phyloP scores from a whole-genome alignment of 2,113 vertebrate species.

The Gadus macrocephalus region DNA sequence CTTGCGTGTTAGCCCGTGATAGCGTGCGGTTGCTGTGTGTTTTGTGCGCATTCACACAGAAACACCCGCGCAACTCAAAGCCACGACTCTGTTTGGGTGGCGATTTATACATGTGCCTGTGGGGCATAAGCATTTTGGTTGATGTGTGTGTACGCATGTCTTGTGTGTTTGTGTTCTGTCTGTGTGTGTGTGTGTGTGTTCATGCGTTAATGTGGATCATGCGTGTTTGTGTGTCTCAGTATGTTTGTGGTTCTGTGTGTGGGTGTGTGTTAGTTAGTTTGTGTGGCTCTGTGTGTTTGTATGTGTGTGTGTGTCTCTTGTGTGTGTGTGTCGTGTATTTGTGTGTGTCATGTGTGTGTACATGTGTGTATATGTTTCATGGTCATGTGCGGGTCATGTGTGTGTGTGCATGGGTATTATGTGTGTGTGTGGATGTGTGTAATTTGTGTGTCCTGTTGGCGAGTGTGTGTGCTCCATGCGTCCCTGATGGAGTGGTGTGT shows the following conservation, averaged over 20 bases:
- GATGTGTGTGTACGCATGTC: not conserved
- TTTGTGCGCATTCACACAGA: conserved; percentile 15
- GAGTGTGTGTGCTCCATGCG: no score
- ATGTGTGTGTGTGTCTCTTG: no score
- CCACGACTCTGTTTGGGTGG: not conserved
- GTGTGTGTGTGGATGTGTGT: no score
- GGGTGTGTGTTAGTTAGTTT: not conserved
- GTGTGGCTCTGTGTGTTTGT: not conserved
- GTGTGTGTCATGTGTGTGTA: no score
- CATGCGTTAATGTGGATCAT: not conserved
- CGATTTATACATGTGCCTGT: not conserved
- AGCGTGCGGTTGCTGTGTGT: not conserved
- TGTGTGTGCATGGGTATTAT: no score
- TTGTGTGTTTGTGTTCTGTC: not conserved
- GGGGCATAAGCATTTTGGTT: not conserved
- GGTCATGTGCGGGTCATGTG: no score
- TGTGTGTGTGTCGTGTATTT: no score
- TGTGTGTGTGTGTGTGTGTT: not conserved
- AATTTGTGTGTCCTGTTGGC: no score
- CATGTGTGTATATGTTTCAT: no score
- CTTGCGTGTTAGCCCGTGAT: no score
- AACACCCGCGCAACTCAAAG: not conserved
- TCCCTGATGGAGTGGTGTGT: not conserved
- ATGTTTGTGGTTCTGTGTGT: not conserved
- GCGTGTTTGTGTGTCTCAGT: not conserved